Evolutionary conservation across 2,797 vertebrate genomes (phyloP).

Genomic region (Microctenopoma steveboyesi): DNA sequence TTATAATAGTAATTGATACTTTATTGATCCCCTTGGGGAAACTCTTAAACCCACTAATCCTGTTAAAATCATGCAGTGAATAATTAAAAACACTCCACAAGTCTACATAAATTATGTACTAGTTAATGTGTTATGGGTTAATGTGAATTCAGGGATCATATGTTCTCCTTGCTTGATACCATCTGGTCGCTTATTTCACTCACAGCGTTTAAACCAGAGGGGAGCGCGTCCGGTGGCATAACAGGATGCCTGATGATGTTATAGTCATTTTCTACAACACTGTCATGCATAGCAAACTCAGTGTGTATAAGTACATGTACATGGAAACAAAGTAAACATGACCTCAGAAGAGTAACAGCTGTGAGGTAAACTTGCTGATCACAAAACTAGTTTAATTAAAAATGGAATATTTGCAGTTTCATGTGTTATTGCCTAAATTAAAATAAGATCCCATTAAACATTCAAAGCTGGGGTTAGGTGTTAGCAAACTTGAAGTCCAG

Average conservation of each 20-base stretch:
- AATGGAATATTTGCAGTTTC: too few relatives aligned
- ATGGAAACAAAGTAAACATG: too few relatives aligned
- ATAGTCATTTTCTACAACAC: slow-evolving; percentile 47
- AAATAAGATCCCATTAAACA: too few relatives aligned
- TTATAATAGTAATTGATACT: too few relatives aligned
- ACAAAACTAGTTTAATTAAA: too few relatives aligned
- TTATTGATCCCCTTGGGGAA: too few relatives aligned
- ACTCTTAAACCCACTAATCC: not conserved
- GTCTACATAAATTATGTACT: slow-evolving; percentile 1
- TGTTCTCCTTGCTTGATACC: slow-evolving; percentile 49
- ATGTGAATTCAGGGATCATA: slow-evolving; percentile 50
- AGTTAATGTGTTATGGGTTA: slow-evolving; percentile 24
- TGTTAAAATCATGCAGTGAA: too few relatives aligned
- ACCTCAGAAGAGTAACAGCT: too few relatives aligned
- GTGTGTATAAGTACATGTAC: not conserved
- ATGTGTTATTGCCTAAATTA: too few relatives aligned
- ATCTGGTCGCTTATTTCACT: slow-evolving; percentile 51
- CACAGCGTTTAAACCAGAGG: slow-evolving; percentile 38
- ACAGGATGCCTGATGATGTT: slow-evolving; percentile 49
- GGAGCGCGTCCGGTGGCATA: slow-evolving; percentile 46
- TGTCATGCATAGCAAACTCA: slow-evolving; percentile 20
- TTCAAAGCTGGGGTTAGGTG: too few relatives aligned
- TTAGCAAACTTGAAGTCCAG: too few relatives aligned
- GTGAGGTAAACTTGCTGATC: too few relatives aligned
- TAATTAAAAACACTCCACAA: not conserved